These are phyloP conservation scores for Prunella strophiata DNA, from an alignment of 2,797 vertebrate genomes.

Conservation along the genomic window DNA sequence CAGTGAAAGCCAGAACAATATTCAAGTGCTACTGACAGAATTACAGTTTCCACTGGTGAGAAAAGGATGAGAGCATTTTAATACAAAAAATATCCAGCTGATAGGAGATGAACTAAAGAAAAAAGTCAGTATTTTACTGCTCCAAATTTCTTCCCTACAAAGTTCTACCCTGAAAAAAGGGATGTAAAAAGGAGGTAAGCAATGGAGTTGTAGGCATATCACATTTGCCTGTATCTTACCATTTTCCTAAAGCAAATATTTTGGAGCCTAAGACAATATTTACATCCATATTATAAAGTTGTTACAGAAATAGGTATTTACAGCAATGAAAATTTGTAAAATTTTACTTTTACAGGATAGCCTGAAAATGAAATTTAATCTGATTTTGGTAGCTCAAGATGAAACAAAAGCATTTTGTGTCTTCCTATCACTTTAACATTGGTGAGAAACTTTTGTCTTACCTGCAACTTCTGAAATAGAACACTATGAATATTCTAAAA, in stretches of 20 bases:
- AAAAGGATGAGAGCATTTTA: neutral
- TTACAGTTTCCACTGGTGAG: neutral
- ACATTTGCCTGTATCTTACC: neutral
- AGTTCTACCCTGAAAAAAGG: neutral
- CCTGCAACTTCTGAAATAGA: neutral
- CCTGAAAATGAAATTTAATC: neutral
- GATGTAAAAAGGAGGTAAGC: neutral
- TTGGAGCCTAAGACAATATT: neutral
- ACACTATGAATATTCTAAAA: neutral
- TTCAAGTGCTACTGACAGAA: neutral
- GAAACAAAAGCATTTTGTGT: neutral
- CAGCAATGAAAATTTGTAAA: neutral
- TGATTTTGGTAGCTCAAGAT: neutral
- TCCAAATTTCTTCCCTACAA: neutral
- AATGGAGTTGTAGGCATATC: neutral
- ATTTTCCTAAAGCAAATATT: neutral
- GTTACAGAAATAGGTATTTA: neutral
- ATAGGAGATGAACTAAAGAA: neutral
- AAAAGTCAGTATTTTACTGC: neutral
- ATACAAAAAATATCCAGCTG: neutral
- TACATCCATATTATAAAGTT: neutral
- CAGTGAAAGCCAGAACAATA: neutral
- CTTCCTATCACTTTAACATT: neutral
- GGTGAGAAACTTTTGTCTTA: neutral
- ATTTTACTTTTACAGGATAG: neutral